Evolutionary conservation across 2,113 vertebrate genomes (phyloP), one percentile per base, ranked within the genome.

Genomic region (Petroica traversi): DNA sequence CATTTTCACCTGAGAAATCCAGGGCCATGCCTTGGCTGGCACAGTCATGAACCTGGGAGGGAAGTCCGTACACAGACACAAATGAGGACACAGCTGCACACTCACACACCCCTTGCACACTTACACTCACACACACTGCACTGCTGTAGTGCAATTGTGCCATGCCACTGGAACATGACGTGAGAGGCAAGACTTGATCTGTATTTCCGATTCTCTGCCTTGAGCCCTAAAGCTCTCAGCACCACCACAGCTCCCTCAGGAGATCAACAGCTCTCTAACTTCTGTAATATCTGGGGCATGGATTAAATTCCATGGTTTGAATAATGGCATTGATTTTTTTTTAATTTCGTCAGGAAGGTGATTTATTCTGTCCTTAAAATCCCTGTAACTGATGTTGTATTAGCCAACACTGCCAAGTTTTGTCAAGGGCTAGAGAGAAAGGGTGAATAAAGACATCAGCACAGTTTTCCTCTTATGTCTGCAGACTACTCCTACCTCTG

Each of bases 331-430:
- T 84, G 73, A 88, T 79, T 88, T 88, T 79, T 88, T 88, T 84
- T 79, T 68, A 20, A 72, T 95, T 94, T 95, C 55, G 89, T 84
- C 68, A 55, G 48, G 55, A 81, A 84, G 85, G 64, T 75, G 41
- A 73, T 85, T 82, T 68, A 69, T 83, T 83, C 61, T 80, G 76
- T 85, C 68, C 73, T 95, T 71, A 80, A 88, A 92, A 86, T 58
- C 58, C 29, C 54, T 69, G 24, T 72, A 84, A 77, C 33, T 69
- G 69, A 68, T 72, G 74, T 36, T 91, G 43, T 57, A 66, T 90
- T 69, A 83, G 36, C 46, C 66, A 54, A 52, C 43, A 63, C 55
- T 80, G 63, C 40, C 67, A 69, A 63, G 19, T 79, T 94, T 77
- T 90, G 34, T 77, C 71, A 74, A 71, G 43, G 49, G 17, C 52